Conservation (phyloP, 2,797 vertebrate species). For the Phalloptychus januarius region DNA sequence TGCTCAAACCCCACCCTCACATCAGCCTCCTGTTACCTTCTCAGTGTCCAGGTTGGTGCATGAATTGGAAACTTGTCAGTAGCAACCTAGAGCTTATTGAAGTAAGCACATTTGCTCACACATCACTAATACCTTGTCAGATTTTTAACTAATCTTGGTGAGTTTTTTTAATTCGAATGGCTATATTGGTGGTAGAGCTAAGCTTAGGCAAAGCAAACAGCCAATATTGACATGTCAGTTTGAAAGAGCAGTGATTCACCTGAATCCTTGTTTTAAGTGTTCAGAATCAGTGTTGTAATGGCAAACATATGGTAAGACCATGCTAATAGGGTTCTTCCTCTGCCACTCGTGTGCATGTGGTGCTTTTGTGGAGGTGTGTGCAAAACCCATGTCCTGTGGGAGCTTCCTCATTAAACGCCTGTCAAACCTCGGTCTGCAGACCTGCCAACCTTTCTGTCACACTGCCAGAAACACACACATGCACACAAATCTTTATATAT, state of each 20-base stretch:
- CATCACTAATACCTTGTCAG: slow-evolving; percentile 42
- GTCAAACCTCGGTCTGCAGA: slow-evolving; percentile 73
- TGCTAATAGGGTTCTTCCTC: slow-evolving; percentile 15
- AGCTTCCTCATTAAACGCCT: slow-evolving; percentile 77
- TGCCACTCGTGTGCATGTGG: slow-evolving; percentile 13
- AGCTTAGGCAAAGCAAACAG: slow-evolving; percentile 8
- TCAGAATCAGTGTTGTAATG: background rate
- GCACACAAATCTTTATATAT: background rate
- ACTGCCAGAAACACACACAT: slow-evolving; percentile 48
- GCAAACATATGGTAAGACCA: background rate
- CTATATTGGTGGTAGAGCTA: slow-evolving; percentile 9
- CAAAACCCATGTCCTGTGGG: slow-evolving; percentile 67
- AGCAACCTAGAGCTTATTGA: slow-evolving; percentile 43
- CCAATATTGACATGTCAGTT: background rate
- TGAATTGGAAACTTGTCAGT: slow-evolving; percentile 58
- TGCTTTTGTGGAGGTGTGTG: slow-evolving; percentile 49
- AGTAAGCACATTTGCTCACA: slow-evolving; percentile 45
- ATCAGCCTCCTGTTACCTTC: slow-evolving; percentile 52
- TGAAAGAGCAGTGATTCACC: slow-evolving; percentile 15
- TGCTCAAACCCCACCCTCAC: slow-evolving; percentile 19
- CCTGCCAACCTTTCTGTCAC: slow-evolving; percentile 57
- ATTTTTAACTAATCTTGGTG: slow-evolving; percentile 32
- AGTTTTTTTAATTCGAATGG: slow-evolving; percentile 22
- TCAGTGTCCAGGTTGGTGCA: slow-evolving; percentile 55
- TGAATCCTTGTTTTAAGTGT: background rate